Evolutionary conservation across 1,140 invertebrate genomes (phyloP), one percentile per base, ranked within the genome.

Genomic region (Lepidotrigona ventralis): DNA sequence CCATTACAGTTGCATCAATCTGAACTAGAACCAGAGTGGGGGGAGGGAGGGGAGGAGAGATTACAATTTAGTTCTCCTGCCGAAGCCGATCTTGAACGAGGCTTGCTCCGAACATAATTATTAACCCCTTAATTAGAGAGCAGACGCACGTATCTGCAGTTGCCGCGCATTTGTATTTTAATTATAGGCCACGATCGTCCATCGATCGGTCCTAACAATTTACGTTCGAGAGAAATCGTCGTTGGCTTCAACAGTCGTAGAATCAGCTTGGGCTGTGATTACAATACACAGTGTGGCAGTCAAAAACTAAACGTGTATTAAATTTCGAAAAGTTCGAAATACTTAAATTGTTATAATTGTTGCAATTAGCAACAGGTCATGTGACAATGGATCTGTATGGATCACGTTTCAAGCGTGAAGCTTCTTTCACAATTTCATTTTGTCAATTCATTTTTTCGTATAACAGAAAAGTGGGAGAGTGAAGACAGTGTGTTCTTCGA

Each of bases 121-220:
- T 74, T 74, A 74, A 74, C 72, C 69, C 39, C 26, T 74, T 74
- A 74, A 74, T 74, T 74, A 56, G 72, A 74, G 72, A 74, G 72
- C 72, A 74, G 72, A 56, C 23, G 33, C 23, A 56, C 23, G 33
- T 39, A 74, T 74, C 53, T 74, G 71, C 53, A 54, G 68, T 70
- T 70, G 39, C 68, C 72, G 26, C 1, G 21, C 26, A 23, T 74
- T 74, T 74, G 29, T 58, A 11, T 74, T 74, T 74, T 58, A 56
- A 58, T 74, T 74, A 74, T 39, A 56, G 72, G 14, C 33, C 53
- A 33, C 26, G 71, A 73, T 73, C 26, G 2, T 3, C 21, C 26
- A 11, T 58, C 23, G 29, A 74, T 74, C 51, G 33, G 21, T 14
- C 5, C 21, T 29, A 21, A 14, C 71, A 17, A 46, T 46, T 46